Evolutionary conservation across 2,888 invertebrate genomes (phyloP), one percentile per base, ranked within the genome.

Genomic region (Agrypnus murinus): DNA sequence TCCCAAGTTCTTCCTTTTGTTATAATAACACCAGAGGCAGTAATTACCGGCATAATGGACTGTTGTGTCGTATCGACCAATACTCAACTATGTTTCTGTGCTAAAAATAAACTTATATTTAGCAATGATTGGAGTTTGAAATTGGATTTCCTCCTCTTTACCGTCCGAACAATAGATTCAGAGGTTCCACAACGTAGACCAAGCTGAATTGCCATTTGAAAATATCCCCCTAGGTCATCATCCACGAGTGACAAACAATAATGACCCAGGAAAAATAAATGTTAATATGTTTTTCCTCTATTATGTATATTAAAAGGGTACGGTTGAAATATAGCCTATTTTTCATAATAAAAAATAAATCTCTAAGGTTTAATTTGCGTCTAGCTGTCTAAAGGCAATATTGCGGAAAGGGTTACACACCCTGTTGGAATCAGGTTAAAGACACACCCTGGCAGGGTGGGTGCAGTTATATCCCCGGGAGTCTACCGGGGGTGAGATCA

Each of bases 381-480:
- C n/a, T 19, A 9, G 2, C 12, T 15, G n/a, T 15, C 58, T 19
- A 6, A 34, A 46, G n/a, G 40, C 40, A 43, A 60, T 67, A 60
- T 67, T 43, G 59, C 60, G 50, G 45, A 68, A 68, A 57, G 62
- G 43, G 50, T 63, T 62, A 43, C 63, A 43, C 63, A 68, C 63
- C 62, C 60, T 57, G 32, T 10, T 46, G 5, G 68, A 68, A 63
- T 34, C 55, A 68, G 62, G 68, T 63, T 55, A 55, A 81, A 82
- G 86, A 84, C 85, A 86, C 87, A 86, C 87, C 86, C 86, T 83
- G 76, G 5, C 25, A 5, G 80, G 80, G 79, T 79, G 78, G 81
- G 80, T 79, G 78, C 15, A 17, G 46, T 76, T 80, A 78, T 81
- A 77, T 71, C 79, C 77, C 81, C 81, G 79, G 79, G 73, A 74